phyloP scores from a whole-genome alignment of 1,140 invertebrate species.

The Holcopasites calliopsidis region DNA sequence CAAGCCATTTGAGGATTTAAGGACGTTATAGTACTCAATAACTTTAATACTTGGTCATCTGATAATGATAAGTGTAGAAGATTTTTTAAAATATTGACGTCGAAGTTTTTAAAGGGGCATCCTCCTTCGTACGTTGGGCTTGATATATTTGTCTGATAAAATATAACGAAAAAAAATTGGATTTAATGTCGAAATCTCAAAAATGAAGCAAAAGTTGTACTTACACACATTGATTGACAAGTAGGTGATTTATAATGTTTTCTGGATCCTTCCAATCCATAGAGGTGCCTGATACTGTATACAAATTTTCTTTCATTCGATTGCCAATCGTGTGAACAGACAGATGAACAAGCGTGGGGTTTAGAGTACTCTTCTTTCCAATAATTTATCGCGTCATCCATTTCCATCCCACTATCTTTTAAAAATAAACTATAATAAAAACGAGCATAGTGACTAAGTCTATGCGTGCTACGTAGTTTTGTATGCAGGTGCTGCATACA shows the following conservation, averaged over 20 bases:
- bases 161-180: conserved; percentile 32
- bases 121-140: conserved; percentile 81
- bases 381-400: conserved; percentile 83
- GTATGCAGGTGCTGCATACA: conserved; percentile 88
- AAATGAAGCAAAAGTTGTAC: conserved; percentile 44
- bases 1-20: conserved; percentile 65
- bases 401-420: conserved; percentile 85
- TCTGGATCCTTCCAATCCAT: conserved; percentile 85
- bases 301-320: conserved; percentile 83
- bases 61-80: conserved; percentile 72
- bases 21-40: conserved; percentile 49
- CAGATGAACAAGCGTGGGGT: conserved; percentile 75
- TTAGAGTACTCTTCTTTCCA: conserved; percentile 85
- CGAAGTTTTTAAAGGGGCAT: conserved; percentile 83
- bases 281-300: conserved; percentile 87
- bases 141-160: conserved; percentile 66
- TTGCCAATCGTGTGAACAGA: conserved; percentile 84
- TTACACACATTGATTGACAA: conserved; percentile 81
- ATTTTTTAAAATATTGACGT: conserved; percentile 75
- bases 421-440: conserved; percentile 86
- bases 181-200: not conserved
- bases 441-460: conserved; percentile 87
- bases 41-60: conserved; percentile 51
- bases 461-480: conserved; percentile 83
- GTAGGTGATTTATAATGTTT: conserved; percentile 82